A percentile compares a stretch with the other conserved stretches of the same genome.
These are phyloP conservation scores for Cosmorhoe ocellata DNA, from an alignment of 2,888 invertebrate genomes.

Conservation along the genomic window DNA sequence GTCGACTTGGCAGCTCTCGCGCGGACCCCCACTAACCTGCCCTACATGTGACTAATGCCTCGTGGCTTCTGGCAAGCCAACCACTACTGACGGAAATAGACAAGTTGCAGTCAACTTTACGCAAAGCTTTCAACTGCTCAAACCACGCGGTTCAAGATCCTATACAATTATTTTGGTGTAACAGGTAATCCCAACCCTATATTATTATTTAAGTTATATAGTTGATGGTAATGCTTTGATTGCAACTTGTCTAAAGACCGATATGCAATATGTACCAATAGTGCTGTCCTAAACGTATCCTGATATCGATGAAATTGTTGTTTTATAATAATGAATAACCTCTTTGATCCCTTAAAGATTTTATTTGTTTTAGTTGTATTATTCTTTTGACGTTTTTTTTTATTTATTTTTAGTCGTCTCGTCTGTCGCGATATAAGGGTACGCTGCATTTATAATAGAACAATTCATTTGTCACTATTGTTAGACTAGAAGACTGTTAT, in stretches of 20 bases:
- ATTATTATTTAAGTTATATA: not conserved
- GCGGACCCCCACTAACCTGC: slow-evolving; percentile 65
- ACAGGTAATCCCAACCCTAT: no score
- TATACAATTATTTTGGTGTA: not conserved
- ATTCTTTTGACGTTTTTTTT: not conserved
- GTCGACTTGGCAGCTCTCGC: slow-evolving; percentile 39
- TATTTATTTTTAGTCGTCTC: not conserved
- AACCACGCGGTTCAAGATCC: not conserved
- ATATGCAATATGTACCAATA: not conserved
- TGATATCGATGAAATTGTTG: slow-evolving; percentile 11
- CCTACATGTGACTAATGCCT: slow-evolving; percentile 72
- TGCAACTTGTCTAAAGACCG: slow-evolving; percentile 10
- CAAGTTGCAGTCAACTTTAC: slow-evolving; percentile 7
- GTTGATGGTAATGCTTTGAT: not conserved
- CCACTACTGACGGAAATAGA: slow-evolving; percentile 36
- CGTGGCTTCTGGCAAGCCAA: slow-evolving; percentile 60
- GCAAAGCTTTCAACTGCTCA: not conserved
- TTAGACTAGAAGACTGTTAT: slow-evolving; percentile 13
- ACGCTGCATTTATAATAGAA: not conserved
- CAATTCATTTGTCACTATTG: slow-evolving; percentile 6
- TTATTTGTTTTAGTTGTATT: not conserved
- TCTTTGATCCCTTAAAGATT: not conserved
- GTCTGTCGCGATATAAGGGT: not conserved
- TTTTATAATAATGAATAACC: not conserved
- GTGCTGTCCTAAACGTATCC: slow-evolving; percentile 6